Base-by-base conservation (phyloP, 2,113 vertebrate species). In the Rissa tridactyla region DNA sequence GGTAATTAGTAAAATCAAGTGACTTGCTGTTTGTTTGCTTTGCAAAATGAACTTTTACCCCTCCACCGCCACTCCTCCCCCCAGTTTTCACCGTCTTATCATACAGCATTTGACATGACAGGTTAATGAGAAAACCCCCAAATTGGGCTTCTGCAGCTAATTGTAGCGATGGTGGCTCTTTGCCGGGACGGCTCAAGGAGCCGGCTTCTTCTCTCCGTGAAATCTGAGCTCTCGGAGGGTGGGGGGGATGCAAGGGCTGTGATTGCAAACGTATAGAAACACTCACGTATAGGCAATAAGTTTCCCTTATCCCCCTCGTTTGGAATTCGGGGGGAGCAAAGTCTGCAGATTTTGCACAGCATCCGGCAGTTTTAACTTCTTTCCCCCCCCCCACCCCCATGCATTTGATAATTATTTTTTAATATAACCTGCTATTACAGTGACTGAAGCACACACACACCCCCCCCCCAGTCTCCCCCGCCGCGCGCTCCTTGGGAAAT, bases 1-100 rank as follows among this genome's bases (percentile, higher is more conserved):
- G 96, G 94, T 97, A 97, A 98, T 98, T 97, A 98, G 96, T 96
- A 96, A 91, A 96, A 96, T 95, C 90, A 73, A 91, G 97, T 97
- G 96, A 90, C 93, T 92, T 16, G 71, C 80, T 92, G 65, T 97
- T 97, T 97, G 91, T 96, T 97, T 97, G 96, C 92, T 92, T 66
- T 96, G 82, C 92, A 55, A 92, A 96, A 97, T 94, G 93, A 97
- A 97, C 92, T 95, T 97, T 97, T 97, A 92, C 95, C 97, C 95
- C 93, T 94, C 93, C 92, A 94, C 72, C 0, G 2, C 87, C 91
- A 44, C 82, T 90, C 94, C 93, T 58, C 72, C 91, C 96, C 62
- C 51, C 27, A 17, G 2, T 94, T 90, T 90, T 93, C 79, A 75
- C 92, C 70, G 5, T 92, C 86, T 97, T 97, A 95, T 97, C 92